Conservation (phyloP, 2,113 vertebrate species). For the Malurus alboscapulatus region DNA sequence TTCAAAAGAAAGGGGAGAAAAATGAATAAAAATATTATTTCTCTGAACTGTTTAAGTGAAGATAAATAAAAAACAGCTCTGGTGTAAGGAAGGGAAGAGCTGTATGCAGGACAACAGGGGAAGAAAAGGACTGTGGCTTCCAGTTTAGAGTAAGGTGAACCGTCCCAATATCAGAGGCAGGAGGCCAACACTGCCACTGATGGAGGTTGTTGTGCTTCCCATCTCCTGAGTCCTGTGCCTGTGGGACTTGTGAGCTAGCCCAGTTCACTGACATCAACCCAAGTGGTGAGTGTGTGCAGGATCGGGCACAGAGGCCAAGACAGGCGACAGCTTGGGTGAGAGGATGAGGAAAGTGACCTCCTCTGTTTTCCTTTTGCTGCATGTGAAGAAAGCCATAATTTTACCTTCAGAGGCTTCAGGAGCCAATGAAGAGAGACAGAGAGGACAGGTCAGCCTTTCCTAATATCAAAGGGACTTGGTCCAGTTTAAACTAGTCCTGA, state of each 20-base stretch:
- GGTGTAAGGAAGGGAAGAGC: neutral
- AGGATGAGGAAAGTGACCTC: accelerated
- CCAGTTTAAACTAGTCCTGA: neutral
- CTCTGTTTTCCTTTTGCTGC: neutral
- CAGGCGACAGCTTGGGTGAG: accelerated
- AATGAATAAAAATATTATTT: neutral
- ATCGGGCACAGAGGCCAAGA: neutral
- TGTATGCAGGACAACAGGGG: neutral
- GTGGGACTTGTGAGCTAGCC: accelerated
- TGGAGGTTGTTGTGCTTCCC: accelerated
- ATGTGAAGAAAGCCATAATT: accelerated
- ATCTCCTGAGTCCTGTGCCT: accelerated
- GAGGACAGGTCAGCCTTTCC: no score
- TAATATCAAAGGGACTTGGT: no score
- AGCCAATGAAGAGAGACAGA: neutral
- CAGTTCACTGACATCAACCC: neutral
- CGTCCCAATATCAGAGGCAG: neutral
- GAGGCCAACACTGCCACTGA: neutral
- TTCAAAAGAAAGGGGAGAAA: neutral
- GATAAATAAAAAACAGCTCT: neutral
- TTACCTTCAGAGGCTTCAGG: accelerated
- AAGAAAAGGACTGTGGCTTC: neutral
- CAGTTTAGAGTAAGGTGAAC: neutral
- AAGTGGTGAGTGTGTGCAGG: accelerated
- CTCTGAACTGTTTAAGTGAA: neutral